phyloP scores from a whole-genome alignment of 2,113 vertebrate species.

The Chlorodrepanis virens region DNA sequence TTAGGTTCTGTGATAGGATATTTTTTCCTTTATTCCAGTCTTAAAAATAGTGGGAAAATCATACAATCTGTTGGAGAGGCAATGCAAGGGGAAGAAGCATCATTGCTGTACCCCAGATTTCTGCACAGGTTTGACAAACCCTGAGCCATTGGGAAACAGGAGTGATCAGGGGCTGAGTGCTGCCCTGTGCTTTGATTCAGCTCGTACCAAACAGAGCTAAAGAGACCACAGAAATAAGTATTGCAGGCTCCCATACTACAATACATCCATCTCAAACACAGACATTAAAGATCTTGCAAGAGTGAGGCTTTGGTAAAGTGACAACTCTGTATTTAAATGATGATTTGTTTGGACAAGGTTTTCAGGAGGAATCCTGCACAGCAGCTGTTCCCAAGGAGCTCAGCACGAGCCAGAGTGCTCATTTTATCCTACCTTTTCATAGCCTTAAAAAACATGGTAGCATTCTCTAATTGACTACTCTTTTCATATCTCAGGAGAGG shows the following conservation, averaged over 20 bases:
- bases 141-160: accelerated
- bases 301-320: background rate
- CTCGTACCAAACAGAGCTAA: background rate
- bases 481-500: background rate
- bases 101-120: background rate
- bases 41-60: background rate
- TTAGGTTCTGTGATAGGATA: background rate
- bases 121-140: background rate
- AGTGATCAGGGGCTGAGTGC: background rate
- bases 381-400: background rate
- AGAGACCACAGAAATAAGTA: background rate
- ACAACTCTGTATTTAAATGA: conserved; percentile 10
- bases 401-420: background rate
- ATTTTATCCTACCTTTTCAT: background rate
- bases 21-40: background rate
- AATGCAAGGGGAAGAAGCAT: background rate
- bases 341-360: conserved; percentile 37
- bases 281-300: background rate
- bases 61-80: background rate
- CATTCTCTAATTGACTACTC: background rate
- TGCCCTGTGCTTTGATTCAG: background rate
- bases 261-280: background rate
- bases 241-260: background rate
- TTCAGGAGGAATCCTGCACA: background rate
- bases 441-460: background rate